phyloP scores from a whole-genome alignment of 2,113 vertebrate species.

The Noctilio leporinus region DNA sequence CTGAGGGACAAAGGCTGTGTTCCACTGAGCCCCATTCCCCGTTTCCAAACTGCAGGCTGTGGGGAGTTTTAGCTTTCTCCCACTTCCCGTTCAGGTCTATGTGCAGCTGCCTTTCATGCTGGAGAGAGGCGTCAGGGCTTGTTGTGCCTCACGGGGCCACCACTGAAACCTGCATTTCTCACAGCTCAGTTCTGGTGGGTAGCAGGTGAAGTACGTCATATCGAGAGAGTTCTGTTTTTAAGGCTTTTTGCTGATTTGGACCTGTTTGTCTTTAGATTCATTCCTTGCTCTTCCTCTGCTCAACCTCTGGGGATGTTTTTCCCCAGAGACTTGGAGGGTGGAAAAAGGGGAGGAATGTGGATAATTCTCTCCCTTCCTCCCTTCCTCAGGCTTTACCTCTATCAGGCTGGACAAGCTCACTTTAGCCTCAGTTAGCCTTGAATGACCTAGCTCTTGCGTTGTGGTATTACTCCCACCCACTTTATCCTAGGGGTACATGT shows the following conservation, averaged over 20 bases:
- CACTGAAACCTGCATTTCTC: not conserved
- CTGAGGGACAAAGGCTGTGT: too few relatives aligned
- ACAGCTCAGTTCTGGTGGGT: not conserved
- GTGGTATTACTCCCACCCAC: not conserved
- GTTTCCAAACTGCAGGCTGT: too few relatives aligned
- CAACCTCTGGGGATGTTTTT: not conserved
- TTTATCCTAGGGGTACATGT: accelerated
- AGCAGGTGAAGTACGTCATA: too few relatives aligned
- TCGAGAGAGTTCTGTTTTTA: not conserved
- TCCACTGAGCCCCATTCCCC: too few relatives aligned
- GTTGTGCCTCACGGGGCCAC: not conserved
- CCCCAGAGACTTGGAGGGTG: not conserved
- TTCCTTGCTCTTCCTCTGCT: not conserved
- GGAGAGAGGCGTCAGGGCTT: not conserved
- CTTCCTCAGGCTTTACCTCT: not conserved
- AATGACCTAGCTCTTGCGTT: not conserved
- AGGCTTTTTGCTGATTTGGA: not conserved
- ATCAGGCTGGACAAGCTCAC: not conserved
- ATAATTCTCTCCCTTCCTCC: not conserved
- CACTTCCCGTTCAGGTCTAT: not conserved
- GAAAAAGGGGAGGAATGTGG: not conserved
- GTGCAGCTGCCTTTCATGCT: not conserved
- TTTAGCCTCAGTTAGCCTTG: not conserved
- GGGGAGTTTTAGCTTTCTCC: too few relatives aligned
- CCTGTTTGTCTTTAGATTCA: not conserved